Conservation (phyloP, 2,888 invertebrate species). For the Agrypnus murinus region DNA sequence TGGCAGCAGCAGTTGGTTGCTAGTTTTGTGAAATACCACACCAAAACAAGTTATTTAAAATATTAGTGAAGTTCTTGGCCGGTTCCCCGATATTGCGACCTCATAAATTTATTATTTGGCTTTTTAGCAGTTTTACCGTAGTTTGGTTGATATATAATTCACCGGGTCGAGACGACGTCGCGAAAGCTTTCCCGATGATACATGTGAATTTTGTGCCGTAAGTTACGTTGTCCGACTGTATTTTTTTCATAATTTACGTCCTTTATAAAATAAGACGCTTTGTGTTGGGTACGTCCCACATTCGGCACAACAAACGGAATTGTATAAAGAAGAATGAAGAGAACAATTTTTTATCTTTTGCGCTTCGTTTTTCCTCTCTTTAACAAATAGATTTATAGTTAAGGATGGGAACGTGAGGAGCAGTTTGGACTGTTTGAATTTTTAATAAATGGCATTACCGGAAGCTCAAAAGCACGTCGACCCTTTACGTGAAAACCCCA, state of each 20-base stretch:
- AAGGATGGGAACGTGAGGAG: not conserved
- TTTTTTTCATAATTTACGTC: slow-evolving; percentile 46
- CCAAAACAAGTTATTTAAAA: slow-evolving; percentile 44
- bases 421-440: not conserved
- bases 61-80: slow-evolving; percentile 51
- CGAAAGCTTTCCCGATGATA: slow-evolving; percentile 49
- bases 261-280: slow-evolving; percentile 33
- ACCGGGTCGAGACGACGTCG: slow-evolving; percentile 49
- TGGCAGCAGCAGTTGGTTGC: slow-evolving; percentile 20
- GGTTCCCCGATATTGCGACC: slow-evolving; percentile 45
- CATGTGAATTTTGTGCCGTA: slow-evolving; percentile 39
- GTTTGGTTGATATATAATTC: slow-evolving; percentile 53
- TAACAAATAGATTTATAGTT: slow-evolving; percentile 22
- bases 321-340: slow-evolving; percentile 6
- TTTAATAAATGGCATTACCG: slow-evolving; percentile 4
- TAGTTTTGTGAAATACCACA: slow-evolving; percentile 32
- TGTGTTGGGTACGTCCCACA: slow-evolving; percentile 9
- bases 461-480: slow-evolving; percentile 1
- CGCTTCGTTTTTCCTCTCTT: not conserved
- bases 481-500: slow-evolving; percentile 12
- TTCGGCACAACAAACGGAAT: slow-evolving; percentile 29
- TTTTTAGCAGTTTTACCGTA: slow-evolving; percentile 53
- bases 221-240: slow-evolving; percentile 38
- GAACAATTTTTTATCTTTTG: too few species aligned
- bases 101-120: slow-evolving; percentile 53